These are phyloP conservation scores for Bedellia somnulentella DNA, from an alignment of 2,888 invertebrate species.

Conservation along the genomic window DNA sequence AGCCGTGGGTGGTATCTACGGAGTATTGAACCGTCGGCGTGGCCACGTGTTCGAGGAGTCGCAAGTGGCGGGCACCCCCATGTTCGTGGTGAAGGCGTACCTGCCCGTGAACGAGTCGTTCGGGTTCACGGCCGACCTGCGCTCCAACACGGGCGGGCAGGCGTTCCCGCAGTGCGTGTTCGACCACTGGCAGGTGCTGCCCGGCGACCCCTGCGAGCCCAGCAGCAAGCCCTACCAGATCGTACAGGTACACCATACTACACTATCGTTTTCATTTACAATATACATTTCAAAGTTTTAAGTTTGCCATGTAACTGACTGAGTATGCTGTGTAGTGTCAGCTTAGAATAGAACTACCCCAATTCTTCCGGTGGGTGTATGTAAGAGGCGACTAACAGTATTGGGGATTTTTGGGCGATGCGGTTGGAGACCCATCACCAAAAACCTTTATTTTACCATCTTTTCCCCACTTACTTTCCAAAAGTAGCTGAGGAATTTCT, in stretches of 20 bases:
- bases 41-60: constrained; percentile 97
- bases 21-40: constrained; percentile 94
- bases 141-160: constrained; percentile 97
- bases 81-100: constrained; percentile 98
- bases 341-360: no score
- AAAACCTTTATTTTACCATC: no score
- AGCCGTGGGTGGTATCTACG: constrained; percentile 97
- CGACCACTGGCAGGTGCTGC: constrained; percentile 98
- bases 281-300: no score
- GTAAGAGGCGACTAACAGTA: no score
- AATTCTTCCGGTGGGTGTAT: no score
- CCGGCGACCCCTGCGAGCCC: constrained; percentile 89
- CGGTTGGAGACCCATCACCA: no score
- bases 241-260: constrained; percentile 65
- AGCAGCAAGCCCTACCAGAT: constrained; percentile 75
- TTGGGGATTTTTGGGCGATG: no score
- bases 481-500: no score
- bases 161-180: constrained; percentile 99
- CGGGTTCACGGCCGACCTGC: constrained; percentile 98
- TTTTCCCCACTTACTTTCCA: no score
- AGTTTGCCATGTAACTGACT: no score
- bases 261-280: no score
- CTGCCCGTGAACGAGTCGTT: constrained; percentile 99
- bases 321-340: no score
- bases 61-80: constrained; percentile 94